Evolutionary conservation across 2,113 vertebrate species (phyloP).

Genomic region (Echinops telfairi): DNA sequence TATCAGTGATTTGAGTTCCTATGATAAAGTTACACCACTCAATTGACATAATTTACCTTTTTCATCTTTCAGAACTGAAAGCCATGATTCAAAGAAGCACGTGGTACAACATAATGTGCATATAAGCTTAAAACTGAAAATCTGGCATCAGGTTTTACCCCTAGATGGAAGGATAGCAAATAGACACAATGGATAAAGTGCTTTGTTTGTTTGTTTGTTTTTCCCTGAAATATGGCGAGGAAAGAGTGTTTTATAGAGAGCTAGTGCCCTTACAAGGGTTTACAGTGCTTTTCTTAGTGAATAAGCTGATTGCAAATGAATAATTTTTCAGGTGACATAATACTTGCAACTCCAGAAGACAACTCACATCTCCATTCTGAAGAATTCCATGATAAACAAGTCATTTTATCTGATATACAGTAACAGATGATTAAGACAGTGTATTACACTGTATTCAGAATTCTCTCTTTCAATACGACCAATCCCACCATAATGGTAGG

Average conservation of each 20-base stretch:
- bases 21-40: neutral
- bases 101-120: neutral
- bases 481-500: conserved; percentile 69
- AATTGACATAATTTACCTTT: neutral
- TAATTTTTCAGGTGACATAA: conserved; percentile 64
- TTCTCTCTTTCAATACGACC: conserved; percentile 68
- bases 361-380: conserved; percentile 61
- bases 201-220: neutral
- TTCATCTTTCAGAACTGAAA: neutral
- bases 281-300: conserved; percentile 58
- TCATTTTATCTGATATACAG: conserved; percentile 64
- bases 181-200: neutral
- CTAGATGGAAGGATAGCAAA: neutral
- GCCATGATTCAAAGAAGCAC: neutral
- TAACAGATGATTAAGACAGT: conserved; percentile 69
- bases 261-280: neutral
- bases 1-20: neutral
- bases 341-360: conserved; percentile 68
- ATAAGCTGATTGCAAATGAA: conserved; percentile 61
- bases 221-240: neutral
- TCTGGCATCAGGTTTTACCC: neutral
- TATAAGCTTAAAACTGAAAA: conserved; percentile 29
- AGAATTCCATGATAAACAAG: conserved; percentile 75
- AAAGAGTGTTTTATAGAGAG: neutral
- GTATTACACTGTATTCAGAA: conserved; percentile 76